Evolutionary conservation across 2,888 invertebrate species (phyloP).

Genomic region (Trachelus tabidus): DNA sequence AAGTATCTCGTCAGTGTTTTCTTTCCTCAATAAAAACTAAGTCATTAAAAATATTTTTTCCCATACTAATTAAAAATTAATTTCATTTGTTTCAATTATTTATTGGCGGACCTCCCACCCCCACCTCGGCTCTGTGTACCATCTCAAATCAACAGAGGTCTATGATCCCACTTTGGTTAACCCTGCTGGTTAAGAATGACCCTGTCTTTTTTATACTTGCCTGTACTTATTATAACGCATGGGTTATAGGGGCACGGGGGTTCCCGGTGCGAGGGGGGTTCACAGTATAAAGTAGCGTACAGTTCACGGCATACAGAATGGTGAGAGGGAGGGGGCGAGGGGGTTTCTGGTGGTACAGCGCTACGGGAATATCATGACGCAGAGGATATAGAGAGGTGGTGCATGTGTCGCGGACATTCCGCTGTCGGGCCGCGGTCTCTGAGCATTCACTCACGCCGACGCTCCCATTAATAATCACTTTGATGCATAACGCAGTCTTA

Average conservation of each 20-base stretch:
- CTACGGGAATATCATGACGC: neutral
- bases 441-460: constrained; percentile 55
- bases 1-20: neutral
- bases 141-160: neutral
- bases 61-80: neutral
- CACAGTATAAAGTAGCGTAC: neutral
- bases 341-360: neutral
- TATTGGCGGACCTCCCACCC: neutral
- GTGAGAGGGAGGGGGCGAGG: neutral
- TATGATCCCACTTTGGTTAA: neutral
- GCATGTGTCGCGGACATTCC: constrained; percentile 49
- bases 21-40: neutral
- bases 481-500: constrained; percentile 56
- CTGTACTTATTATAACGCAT: constrained; percentile 38
- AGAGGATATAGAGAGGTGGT: constrained; percentile 5
- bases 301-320: constrained; percentile 16
- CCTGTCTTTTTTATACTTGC: constrained; percentile 35
- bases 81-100: neutral
- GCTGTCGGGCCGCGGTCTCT: constrained; percentile 48
- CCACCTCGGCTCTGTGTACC: neutral
- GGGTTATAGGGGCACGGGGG: constrained; percentile 4
- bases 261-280: neutral
- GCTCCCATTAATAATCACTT: constrained; percentile 62
- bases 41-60: neutral
- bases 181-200: constrained; percentile 27